Percentiles rank a stretch among this genome's conserved stretches.
These are phyloP conservation scores for Palythoa grandis DNA, from an alignment of 92 coral and sea anemone genomes.

Conservation along the genomic window DNA sequence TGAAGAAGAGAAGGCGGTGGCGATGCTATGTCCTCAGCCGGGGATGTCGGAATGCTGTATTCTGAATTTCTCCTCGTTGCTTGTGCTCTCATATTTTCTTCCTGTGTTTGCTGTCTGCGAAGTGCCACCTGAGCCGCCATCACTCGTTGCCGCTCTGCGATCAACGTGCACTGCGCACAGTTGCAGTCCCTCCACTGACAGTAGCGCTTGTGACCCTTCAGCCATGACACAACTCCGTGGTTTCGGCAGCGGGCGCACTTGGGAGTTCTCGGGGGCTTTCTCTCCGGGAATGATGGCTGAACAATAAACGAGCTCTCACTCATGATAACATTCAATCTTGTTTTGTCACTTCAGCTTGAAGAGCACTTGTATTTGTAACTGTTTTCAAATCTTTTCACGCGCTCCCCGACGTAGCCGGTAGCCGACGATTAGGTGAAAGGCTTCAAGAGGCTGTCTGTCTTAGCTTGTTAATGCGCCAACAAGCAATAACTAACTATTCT, in stretches of 20 bases:
- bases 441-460: conserved; percentile 37
- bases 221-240: conserved; percentile 86
- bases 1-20: neutral
- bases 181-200: conserved; percentile 89
- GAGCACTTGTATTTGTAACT: conserved; percentile 29
- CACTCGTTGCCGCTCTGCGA: conserved; percentile 87
- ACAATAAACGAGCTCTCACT: conserved; percentile 68
- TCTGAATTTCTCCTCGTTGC: conserved; percentile 45
- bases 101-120: conserved; percentile 93
- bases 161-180: conserved; percentile 84
- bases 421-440: neutral
- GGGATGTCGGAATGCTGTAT: conserved; percentile 52
- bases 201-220: conserved; percentile 86
- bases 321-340: conserved; percentile 44
- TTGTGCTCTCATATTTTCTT: conserved; percentile 83
- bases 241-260: conserved; percentile 89
- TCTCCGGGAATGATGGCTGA: conserved; percentile 70
- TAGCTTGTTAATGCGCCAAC: conserved; percentile 39
- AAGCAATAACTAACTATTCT: conserved; percentile 25
- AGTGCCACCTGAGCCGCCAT: conserved; percentile 95
- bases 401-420: neutral
- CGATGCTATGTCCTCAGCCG: conserved; percentile 20
- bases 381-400: conserved; percentile 28
- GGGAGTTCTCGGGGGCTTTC: conserved; percentile 84
- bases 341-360: conserved; percentile 10